Percentiles rank a stretch among this genome's conserved stretches.
Evolutionary conservation across 2,797 vertebrate species (phyloP).

Genomic region (Paedocypris micromegethes): DNA sequence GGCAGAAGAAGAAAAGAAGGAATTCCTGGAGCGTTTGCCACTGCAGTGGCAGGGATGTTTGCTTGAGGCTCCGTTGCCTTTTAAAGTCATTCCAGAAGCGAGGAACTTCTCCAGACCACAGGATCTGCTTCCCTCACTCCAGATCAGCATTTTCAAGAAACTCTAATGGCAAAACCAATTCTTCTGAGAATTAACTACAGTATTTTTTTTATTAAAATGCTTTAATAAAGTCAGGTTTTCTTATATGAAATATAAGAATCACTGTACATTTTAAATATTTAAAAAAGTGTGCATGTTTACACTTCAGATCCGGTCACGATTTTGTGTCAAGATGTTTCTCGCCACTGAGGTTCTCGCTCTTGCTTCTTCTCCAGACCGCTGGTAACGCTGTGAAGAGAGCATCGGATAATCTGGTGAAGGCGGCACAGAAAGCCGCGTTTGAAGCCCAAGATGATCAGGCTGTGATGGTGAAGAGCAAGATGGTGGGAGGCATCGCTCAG

Average conservation of each 20-base stretch:
- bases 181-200: too few species aligned
- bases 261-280: too few species aligned
- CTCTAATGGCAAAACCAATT: too few species aligned
- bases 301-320: too few species aligned
- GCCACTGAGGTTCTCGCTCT: neutral
- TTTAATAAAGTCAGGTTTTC: too few species aligned
- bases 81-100: constrained; percentile 60
- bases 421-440: constrained; percentile 93
- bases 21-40: constrained; percentile 44
- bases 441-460: constrained; percentile 89
- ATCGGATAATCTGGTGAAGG: constrained; percentile 94
- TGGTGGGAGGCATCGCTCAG: constrained; percentile 99
- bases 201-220: too few species aligned
- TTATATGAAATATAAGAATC: too few species aligned
- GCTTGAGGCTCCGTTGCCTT: constrained; percentile 61
- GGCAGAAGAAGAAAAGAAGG: constrained; percentile 52
- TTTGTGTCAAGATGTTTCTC: too few species aligned
- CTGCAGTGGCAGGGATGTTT: constrained; percentile 49
- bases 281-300: too few species aligned
- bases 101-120: constrained; percentile 18
- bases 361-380: constrained; percentile 70
- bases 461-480: constrained; percentile 94
- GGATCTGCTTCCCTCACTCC: constrained; percentile 37
- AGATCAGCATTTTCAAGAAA: neutral
- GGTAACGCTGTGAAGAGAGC: constrained; percentile 95